phyloP scores from a whole-genome alignment of 2,797 vertebrate genomes.

The Chiloscyllium punctatum region DNA sequence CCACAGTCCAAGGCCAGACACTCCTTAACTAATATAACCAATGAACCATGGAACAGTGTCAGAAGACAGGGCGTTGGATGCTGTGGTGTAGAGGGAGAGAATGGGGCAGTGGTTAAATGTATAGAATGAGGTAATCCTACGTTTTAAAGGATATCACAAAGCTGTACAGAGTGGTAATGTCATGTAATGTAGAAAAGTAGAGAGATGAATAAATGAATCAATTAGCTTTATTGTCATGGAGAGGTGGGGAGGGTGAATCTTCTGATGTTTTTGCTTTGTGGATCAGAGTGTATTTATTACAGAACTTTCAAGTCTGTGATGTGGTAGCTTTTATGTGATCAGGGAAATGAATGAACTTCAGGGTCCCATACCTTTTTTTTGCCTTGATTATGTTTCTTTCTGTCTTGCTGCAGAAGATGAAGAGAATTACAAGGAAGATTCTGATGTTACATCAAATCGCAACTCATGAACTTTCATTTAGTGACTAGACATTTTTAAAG shows the following conservation, averaged over 20 bases:
- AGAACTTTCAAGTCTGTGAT: not conserved
- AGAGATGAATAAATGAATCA: not conserved
- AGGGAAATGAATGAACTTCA: not conserved
- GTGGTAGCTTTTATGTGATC: not conserved
- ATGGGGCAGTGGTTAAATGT: not conserved
- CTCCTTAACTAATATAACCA: not conserved
- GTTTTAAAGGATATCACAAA: not conserved
- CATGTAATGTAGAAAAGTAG: not conserved
- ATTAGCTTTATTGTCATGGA: too few relatives aligned
- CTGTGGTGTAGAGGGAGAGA: not conserved
- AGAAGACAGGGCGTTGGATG: not conserved
- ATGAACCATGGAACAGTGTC: not conserved
- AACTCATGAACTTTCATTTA: slow-evolving; percentile 18
- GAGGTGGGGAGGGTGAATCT: not conserved
- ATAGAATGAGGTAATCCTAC: not conserved
- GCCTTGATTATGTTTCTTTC: not conserved
- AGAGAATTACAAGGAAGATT: slow-evolving; percentile 29
- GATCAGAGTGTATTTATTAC: not conserved
- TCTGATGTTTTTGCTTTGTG: not conserved
- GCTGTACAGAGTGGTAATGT: not conserved
- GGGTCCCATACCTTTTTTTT: not conserved
- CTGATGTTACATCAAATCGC: slow-evolving; percentile 29
- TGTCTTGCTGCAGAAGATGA: slow-evolving; percentile 13
- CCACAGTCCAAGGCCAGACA: not conserved
- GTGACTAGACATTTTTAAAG: slow-evolving; percentile 36